Base-by-base conservation (phyloP, 2,113 vertebrate genomes). In the Dryoscopus gambensis region DNA sequence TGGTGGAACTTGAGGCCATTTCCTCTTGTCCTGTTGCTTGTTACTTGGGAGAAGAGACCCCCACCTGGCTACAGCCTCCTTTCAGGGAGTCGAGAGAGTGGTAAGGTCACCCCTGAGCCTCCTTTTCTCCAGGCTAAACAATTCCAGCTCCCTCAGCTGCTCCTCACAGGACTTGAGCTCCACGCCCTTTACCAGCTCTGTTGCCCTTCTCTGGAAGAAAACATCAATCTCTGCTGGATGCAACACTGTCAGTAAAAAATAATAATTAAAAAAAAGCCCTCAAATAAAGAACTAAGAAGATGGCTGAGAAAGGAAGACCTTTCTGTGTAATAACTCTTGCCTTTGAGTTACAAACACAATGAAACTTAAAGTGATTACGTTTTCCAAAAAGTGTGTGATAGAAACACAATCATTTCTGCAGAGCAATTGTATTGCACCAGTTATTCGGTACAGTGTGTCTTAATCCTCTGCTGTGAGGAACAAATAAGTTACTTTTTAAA, bases 401-500 rank as follows among this genome's bases (percentile, higher is more conserved):
- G 60, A 74, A 81, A 59, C 59, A 56, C 30, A 44, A 2, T 80
- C 9, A 30, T 21, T 81, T 84, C 21, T 31, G 9, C 13, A 10
- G 30, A 69, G 7, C 11, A 17, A 71, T 35, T 62, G 16, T 80
- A 62, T 76, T 73, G 37, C n/a, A 59, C 18, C 25, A 35, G 39
- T 68, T 83, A 30, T 7, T 39, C 57, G n/a, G 63, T 86, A 80
- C 35, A 70, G 52, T 56, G 50, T 76, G 73, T 95, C 71, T 93
- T 94, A 91, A 83, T 90, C 67, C 30, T 71, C 77, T 65, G 31
- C 75, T 76, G 49, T 2, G 2, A 85, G 46, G 73, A 91, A 84
- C 69, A 95, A 91, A 62, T 80, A 42, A 85, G 56, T 87, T 94
- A 53, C 70, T 90, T 82, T 89, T 81, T 78, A 65, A 84, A 96